These are phyloP conservation scores for Polypedilum pembai DNA, from an alignment of 1,140 invertebrate genomes.

Conservation along the genomic window DNA sequence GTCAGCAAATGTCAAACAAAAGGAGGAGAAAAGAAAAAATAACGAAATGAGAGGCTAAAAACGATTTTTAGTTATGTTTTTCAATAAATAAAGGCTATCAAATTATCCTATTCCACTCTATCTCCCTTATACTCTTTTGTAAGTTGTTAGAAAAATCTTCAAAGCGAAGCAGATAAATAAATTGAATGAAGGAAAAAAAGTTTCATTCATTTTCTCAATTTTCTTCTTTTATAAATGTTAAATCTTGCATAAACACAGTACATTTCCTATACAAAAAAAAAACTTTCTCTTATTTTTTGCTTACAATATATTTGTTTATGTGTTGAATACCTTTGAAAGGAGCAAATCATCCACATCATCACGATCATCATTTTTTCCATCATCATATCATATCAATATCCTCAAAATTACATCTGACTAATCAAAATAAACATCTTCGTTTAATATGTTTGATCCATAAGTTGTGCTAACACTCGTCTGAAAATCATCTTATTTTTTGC, in stretches of 20 bases:
- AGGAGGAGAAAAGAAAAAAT: not conserved
- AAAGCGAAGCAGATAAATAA: no score
- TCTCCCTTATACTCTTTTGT: no score
- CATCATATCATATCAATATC: conserved; percentile 4
- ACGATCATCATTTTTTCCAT: not conserved
- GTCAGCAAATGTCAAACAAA: not conserved
- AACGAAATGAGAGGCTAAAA: not conserved
- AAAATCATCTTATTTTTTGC: not conserved
- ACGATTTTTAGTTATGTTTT: not conserved
- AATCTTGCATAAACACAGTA: not conserved
- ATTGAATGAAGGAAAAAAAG: not conserved
- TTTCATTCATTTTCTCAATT: not conserved
- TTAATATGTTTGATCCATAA: not conserved
- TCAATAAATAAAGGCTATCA: conserved; percentile 6
- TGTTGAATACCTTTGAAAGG: not conserved
- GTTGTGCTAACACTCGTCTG: not conserved
- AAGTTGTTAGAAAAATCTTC: no score
- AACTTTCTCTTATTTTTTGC: no score
- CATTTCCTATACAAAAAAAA: not conserved
- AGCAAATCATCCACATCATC: conserved; percentile 9
- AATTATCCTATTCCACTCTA: not conserved
- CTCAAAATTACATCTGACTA: conserved; percentile 6
- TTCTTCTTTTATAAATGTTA: conserved; percentile 8
- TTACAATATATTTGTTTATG: no score
- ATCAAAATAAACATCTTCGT: conserved; percentile 3